A percentile compares a stretch with the other conserved stretches of the same genome.
These are phyloP conservation scores for Brachionichthys hirsutus DNA, from an alignment of 2,113 vertebrate species.

Conservation along the genomic window DNA sequence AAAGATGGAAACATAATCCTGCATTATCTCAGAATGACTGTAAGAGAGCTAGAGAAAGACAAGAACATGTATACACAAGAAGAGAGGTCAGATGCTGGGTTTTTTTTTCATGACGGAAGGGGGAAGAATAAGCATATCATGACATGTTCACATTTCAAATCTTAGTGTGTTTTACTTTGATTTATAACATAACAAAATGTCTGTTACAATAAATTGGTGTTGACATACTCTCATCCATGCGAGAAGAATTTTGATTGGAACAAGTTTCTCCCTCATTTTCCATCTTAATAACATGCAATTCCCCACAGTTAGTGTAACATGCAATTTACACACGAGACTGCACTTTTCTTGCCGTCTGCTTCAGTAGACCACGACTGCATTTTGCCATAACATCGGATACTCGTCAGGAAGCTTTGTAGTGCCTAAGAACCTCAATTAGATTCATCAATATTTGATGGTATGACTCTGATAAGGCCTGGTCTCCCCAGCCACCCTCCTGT, in stretches of 20 bases:
- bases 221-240: constrained; percentile 50
- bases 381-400: constrained; percentile 59
- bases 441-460: constrained; percentile 79
- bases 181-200: constrained; percentile 22
- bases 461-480: constrained; percentile 61
- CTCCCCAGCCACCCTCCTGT: constrained; percentile 38
- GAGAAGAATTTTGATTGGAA: constrained; percentile 44
- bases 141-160: constrained; percentile 50
- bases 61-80: constrained; percentile 42
- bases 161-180: constrained; percentile 33
- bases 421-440: constrained; percentile 80
- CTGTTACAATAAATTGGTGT: constrained; percentile 36
- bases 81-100: constrained; percentile 46
- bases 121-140: constrained; percentile 40
- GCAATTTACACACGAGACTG: constrained; percentile 68
- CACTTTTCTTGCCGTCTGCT: constrained; percentile 43
- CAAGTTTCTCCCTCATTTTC: constrained; percentile 55
- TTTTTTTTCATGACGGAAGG: constrained; percentile 45
- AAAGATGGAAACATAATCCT: constrained; percentile 63
- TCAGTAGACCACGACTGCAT: constrained; percentile 39
- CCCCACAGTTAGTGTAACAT: constrained; percentile 70
- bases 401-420: constrained; percentile 71
- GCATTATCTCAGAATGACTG: constrained; percentile 64
- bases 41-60: constrained; percentile 16
- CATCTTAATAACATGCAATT: constrained; percentile 67